A percentile compares a stretch with the other conserved stretches of the same genome.
Conservation (phyloP, 2,888 invertebrate genomes). For the Galeruca laticollis region DNA sequence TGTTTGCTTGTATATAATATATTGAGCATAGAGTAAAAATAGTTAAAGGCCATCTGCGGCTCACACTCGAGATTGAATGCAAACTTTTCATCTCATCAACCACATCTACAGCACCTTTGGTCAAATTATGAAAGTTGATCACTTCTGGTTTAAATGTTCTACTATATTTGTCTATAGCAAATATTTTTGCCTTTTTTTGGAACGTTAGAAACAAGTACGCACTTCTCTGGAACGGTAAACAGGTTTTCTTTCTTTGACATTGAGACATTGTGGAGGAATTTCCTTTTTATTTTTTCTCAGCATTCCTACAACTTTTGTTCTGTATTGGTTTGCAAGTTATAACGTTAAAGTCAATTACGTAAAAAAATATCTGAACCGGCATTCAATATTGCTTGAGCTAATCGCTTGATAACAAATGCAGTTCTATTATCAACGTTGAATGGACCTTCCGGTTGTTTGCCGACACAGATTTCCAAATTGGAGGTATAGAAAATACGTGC, state of each 20-base stretch:
- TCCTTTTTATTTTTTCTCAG: conserved; percentile 14
- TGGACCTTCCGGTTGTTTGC: conserved; percentile 8
- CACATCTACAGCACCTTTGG: conserved; percentile 3
- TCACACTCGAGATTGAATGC: conserved; percentile 4
- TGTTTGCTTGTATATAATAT: conserved; percentile 14
- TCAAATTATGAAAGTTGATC: conserved; percentile 6
- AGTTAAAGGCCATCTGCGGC: conserved; percentile 23
- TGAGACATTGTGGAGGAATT: not conserved
- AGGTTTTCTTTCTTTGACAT: conserved; percentile 8
- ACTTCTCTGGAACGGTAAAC: conserved; percentile 4
- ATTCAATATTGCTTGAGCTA: no score
- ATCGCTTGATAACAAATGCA: not conserved
- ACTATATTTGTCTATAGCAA: conserved; percentile 9
- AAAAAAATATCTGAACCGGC: conserved; percentile 10
- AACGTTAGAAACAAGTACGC: conserved; percentile 13
- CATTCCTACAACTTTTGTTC: conserved; percentile 6
- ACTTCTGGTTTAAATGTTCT: conserved; percentile 9
- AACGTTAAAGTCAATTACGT: not conserved
- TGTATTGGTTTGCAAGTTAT: not conserved
- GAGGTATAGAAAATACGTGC: conserved; percentile 9
- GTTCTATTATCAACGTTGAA: no score
- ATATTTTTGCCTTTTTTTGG: conserved; percentile 12
- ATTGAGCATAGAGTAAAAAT: conserved; percentile 17
- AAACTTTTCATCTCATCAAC: conserved; percentile 1
- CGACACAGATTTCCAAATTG: conserved; percentile 4